These are phyloP conservation scores for Trogon melanurus DNA, from an alignment of 2,113 vertebrate species.

Conservation along the genomic window DNA sequence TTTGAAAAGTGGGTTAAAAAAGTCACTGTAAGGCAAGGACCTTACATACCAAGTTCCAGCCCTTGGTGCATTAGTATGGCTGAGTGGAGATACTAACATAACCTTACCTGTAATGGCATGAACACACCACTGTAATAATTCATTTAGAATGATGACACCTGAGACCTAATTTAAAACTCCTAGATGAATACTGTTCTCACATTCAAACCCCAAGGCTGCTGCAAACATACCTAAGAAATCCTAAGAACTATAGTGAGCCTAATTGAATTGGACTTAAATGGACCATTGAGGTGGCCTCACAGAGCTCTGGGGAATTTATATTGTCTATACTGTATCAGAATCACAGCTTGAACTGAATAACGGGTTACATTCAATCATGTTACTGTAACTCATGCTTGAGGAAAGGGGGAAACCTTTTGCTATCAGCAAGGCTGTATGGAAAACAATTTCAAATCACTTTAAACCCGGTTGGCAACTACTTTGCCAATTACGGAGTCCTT, in stretches of 20 bases:
- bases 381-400: constrained; percentile 84
- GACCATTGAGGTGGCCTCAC: constrained; percentile 83
- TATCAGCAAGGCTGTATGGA: constrained; percentile 84
- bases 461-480: constrained; percentile 85
- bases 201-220: constrained; percentile 83
- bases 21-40: constrained; percentile 70
- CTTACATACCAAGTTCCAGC: constrained; percentile 68
- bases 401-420: constrained; percentile 83
- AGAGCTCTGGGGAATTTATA: constrained; percentile 81
- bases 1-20: constrained; percentile 72
- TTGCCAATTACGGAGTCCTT: constrained; percentile 83
- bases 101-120: constrained; percentile 80
- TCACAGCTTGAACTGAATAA: constrained; percentile 86
- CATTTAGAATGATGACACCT: constrained; percentile 86
- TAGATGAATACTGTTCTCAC: constrained; percentile 83
- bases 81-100: constrained; percentile 77
- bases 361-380: constrained; percentile 86
- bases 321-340: constrained; percentile 86
- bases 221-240: constrained; percentile 82
- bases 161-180: constrained; percentile 88
- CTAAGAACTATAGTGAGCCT: constrained; percentile 85
- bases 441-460: constrained; percentile 88
- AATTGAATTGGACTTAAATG: constrained; percentile 88
- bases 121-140: constrained; percentile 83
- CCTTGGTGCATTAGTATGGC: constrained; percentile 75